These are phyloP conservation scores for Pterois miles DNA, from an alignment of 2,797 vertebrate genomes.

Conservation along the genomic window DNA sequence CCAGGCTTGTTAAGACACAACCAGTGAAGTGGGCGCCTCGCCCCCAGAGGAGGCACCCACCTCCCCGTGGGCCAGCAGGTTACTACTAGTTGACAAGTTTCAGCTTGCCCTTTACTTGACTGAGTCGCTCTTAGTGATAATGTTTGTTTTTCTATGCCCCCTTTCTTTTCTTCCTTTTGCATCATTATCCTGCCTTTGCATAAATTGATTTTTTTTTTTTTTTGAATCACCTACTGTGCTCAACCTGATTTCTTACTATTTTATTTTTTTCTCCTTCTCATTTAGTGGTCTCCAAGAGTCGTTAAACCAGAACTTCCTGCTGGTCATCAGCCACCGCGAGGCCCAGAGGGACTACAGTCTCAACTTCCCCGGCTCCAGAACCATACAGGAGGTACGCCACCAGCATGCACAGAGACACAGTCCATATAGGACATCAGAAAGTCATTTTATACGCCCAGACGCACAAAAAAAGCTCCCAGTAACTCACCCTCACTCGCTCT, in stretches of 20 bases:
- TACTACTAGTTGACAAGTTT: conserved; percentile 88
- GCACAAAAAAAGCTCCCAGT: conserved; percentile 16
- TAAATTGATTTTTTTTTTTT: background rate
- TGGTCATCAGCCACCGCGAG: conserved; percentile 97
- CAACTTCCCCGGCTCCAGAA: conserved; percentile 98
- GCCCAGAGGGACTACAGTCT: conserved; percentile 99
- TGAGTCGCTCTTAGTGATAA: conserved; percentile 72
- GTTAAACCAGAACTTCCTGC: conserved; percentile 98
- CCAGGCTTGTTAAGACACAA: conserved; percentile 90
- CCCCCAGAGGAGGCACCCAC: conserved; percentile 64
- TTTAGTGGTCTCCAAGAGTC: conserved; percentile 95
- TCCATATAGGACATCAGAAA: background rate
- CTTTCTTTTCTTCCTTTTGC: conserved; percentile 1
- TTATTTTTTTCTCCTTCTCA: conserved; percentile 69
- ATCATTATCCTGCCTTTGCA: conserved; percentile 1
- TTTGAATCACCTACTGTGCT: background rate
- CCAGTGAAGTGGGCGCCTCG: conserved; percentile 70
- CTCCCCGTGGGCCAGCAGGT: conserved; percentile 73
- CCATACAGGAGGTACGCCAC: conserved; percentile 96
- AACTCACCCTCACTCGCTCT: conserved; percentile 20
- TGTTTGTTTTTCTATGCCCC: conserved; percentile 43
- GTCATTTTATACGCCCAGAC: conserved; percentile 6
- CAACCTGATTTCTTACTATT: background rate
- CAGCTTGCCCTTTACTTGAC: conserved; percentile 88
- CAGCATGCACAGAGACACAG: background rate